Base-by-base conservation (phyloP, 1,140 invertebrate species). In the Gonatopus flavifemur region DNA sequence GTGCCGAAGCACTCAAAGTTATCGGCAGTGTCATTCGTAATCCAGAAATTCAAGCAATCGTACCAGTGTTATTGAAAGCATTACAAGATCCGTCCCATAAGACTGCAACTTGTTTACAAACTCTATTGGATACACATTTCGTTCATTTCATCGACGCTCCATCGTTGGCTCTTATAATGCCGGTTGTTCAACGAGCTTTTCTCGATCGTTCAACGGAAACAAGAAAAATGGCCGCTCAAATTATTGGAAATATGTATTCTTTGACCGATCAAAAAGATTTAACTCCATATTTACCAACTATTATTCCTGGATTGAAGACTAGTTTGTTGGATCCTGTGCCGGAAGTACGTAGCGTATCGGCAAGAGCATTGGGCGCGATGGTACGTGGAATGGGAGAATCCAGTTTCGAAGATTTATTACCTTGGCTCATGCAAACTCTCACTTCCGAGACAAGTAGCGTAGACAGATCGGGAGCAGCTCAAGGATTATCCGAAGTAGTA, bases 181-280 rank as follows among this genome's bases (percentile, higher is more conserved):
- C 97, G 1, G 96, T 99, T 0, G 94, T 99, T 15, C 91, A 98
- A 74, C 79, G 97, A 58, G 96, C 96, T 6, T 98, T 99, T 74
- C 89, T 95, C 78, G 96, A 98, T 79, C 83, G 96, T 41, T 94
- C 93, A 6, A 98, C 95, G 0, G 96, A 99, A 79, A 98, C 94
- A 0, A 83, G 96, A 64, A 97, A 98, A 82, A 98, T 98, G 93
- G 94, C 97, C 18, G 93, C 95, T n/a, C 91, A 93, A 78, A 98
- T 99, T 68, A 98, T 99, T 62, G 96, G 96, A 33, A 99, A 98
- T 74, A 98, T 99, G 94, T 99, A 98, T 78, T 98, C 94, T 0
- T 80, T 99, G 8, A 98, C 97, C 1, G 96, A 99, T 80, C 94
- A 98, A 71, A 98, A 98, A 80, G 98, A 99, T 79, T 81, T 99